Base-by-base conservation (phyloP, 2,113 vertebrate genomes). In the Cacatua alba region DNA sequence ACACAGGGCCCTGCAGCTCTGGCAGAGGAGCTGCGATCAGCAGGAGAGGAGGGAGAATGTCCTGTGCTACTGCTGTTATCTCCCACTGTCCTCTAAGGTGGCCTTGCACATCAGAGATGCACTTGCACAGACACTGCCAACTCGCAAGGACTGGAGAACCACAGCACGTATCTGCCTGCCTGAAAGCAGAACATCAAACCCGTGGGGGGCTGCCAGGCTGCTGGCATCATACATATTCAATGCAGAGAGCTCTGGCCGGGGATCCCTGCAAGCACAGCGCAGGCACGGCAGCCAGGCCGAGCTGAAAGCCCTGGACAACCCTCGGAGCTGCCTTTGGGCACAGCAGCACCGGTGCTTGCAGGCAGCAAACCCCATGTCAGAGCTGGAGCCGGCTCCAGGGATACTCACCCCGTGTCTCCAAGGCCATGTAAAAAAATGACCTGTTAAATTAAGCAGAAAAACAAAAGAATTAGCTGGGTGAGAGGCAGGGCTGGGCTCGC, bases 341-440 rank as follows among this genome's bases (percentile, higher is more conserved):
- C 7, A 82, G 64, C 67, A 53, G 86, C 72, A 80, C 37, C 0
- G 0, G 46, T 17, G 44, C 21, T 5, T 3, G 4, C 9, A 0
- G 20, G 6, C 35, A 33, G 59, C 59, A 64, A 39, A 64, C 1
- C n/a, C 7, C 7, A 0, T 1, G 1, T 6, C 19, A 16, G 31
- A 24, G 39, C 1, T 2, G 5, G 29, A 44, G 65, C 15, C 43
- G 4, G 62, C 46, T 17, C 35, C 59, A 33, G 53, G 41, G 92
- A 90, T 43, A 98, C 99, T 99, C 97, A 99, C 99, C 99, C 99
- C 4, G 99, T 97, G 97, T 99, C 99, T 97, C 99, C 99, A 68
- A 99, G 98, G 84, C 99, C 99, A 96, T 99, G 99, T 90, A 99
- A 98, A 97, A 99, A 99, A 97, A 99, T 99, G 86, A 99, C 99